Evolutionary conservation across 2,113 vertebrate species (phyloP), one percentile per base, ranked within the genome.

Genomic region (Periophthalmus modestus): DNA sequence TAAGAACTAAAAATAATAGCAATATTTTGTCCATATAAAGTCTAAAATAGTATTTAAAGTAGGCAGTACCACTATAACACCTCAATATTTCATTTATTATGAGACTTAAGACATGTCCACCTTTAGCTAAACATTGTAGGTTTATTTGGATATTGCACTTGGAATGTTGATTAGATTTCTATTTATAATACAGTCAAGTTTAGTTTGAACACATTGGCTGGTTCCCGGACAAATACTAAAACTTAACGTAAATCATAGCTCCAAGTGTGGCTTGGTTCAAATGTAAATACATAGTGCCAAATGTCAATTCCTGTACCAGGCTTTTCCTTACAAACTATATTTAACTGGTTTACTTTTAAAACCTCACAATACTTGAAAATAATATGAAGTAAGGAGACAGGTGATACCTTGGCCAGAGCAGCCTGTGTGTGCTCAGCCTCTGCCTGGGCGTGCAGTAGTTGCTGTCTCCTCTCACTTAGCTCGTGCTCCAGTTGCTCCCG

Each of bases 401-500:
- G 0, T 66, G 73, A 77, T 93, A 98, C 96, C 96, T 97, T 97
- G 61, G 92, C 87, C 5, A 97, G 86, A 2, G 94, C 78, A 2
- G 92, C 86, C 66, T 91, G 94, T 50, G 94, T n/a, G 0, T 91
- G 92, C 78, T 96, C 95, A 4, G 92, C 78, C 72, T 97, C 95
- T 16, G 92, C 91, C 23, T 91, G 93, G 2, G 95, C 94, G 78
- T 95, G 95, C 48, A 95, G 87, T 55, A 97, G 86, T 72, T 96
- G 95, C 84, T 96, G 94, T 75, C 82, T 95, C 77, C 97, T 94
- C 84, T 96, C 95, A 0, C 91, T 90, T 80, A 95, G 94, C 73
- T 92, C 91, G 28, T 89, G 73, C 71, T 97, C 95, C 74, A 97
- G 88, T 70, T 93, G 92, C 74, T 97, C 96, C 81, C 95, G 95